A percentile compares a stretch with the other conserved stretches of the same genome.
These are phyloP conservation scores for Zophobas morio DNA, from an alignment of 1,140 invertebrate species.

Conservation along the genomic window DNA sequence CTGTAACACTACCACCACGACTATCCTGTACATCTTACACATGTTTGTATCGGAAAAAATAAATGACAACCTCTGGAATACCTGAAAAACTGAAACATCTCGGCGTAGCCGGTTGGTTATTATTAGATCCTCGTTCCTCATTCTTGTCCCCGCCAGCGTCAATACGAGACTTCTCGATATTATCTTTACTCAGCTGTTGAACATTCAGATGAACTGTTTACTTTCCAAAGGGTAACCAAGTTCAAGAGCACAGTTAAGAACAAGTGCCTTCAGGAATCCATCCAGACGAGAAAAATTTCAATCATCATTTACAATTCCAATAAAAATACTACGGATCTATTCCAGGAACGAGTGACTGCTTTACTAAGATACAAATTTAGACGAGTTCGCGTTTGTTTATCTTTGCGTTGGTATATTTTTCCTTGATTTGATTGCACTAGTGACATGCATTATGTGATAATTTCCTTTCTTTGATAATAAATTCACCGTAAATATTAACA, in stretches of 20 bases:
- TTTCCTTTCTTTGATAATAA: constrained; percentile 12
- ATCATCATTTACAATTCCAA: background rate
- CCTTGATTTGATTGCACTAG: constrained; percentile 1
- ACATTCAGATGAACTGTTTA: constrained; percentile 42
- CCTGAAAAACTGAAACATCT: constrained; percentile 45
- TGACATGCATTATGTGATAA: background rate
- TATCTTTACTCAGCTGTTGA: constrained; percentile 44
- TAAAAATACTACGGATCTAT: constrained; percentile 17
- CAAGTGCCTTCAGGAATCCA: constrained; percentile 29
- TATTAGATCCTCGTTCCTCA: constrained; percentile 43
- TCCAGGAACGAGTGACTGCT: background rate
- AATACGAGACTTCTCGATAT: constrained; percentile 30
- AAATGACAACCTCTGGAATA: constrained; percentile 19
- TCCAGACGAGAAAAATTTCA: background rate
- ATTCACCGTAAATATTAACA: background rate
- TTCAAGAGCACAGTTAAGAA: constrained; percentile 39
- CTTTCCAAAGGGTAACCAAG: constrained; percentile 33
- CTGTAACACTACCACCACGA: constrained; percentile 12
- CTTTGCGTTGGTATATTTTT: constrained; percentile 16
- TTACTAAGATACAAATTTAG: constrained; percentile 22
- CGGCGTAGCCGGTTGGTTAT: constrained; percentile 39
- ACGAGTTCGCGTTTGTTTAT: constrained; percentile 15
- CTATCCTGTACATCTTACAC: constrained; percentile 8
- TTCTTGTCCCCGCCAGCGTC: constrained; percentile 32
- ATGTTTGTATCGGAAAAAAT: constrained; percentile 15